Percentiles rank a stretch among this genome's conserved stretches.
Conservation (phyloP, 1,140 invertebrate species). For the Formica selysi region DNA sequence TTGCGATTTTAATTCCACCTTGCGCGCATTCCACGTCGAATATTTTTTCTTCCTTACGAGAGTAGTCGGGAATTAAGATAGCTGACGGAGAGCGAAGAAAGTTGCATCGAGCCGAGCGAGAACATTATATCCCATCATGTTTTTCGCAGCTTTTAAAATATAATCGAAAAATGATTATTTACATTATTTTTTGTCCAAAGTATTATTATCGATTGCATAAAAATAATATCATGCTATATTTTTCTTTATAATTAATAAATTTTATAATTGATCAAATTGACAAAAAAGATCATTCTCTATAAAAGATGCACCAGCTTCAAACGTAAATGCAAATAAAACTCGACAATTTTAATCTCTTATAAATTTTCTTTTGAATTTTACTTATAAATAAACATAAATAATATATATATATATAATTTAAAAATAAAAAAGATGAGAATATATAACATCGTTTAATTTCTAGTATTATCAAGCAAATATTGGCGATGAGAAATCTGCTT, state of each 20-base stretch:
- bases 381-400: no score
- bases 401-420: no score
- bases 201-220: neutral
- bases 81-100: neutral
- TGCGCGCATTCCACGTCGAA: neutral
- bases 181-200: neutral
- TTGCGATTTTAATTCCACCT: conserved; percentile 33
- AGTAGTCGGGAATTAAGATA: conserved; percentile 25
- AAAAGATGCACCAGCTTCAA: no score
- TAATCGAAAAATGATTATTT: neutral
- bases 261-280: neutral
- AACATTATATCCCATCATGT: neutral
- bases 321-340: no score
- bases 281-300: neutral
- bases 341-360: no score
- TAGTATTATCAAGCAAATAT: neutral
- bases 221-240: neutral
- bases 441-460: neutral
- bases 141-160: neutral
- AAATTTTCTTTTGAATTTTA: no score
- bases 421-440: no score
- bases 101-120: neutral
- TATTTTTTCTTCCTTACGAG: conserved; percentile 22
- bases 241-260: neutral
- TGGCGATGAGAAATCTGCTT: neutral